Evolutionary conservation across 1,140 invertebrate genomes (phyloP).

Genomic region (Spodoptera frugiperda): DNA sequence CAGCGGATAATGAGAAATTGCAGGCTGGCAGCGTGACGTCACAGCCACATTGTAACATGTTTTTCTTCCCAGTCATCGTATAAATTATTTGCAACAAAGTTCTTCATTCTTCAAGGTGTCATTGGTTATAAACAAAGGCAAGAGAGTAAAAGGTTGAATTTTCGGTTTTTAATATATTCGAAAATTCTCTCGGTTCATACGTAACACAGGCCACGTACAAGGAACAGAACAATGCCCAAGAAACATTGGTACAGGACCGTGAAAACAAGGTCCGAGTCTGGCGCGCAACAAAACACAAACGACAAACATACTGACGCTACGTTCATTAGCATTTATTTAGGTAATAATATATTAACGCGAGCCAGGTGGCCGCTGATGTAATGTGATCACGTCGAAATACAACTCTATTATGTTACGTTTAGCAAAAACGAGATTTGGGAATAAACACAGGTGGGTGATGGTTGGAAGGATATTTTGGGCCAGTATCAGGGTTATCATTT

Average conservation of each 20-base stretch:
- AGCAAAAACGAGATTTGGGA: conserved; percentile 9
- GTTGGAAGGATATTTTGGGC: too few species aligned
- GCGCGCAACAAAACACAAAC: conserved; percentile 30
- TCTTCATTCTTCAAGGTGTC: background rate
- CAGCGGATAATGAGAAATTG: background rate
- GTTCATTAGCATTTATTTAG: conserved; percentile 62
- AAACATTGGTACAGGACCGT: conserved; percentile 37
- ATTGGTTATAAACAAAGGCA: too few species aligned
- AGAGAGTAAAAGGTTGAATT: too few species aligned
- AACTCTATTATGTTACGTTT: conserved; percentile 58
- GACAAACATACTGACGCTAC: conserved; percentile 50
- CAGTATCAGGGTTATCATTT: background rate
- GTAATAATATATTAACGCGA: conserved; percentile 51
- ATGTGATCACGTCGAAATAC: conserved; percentile 73
- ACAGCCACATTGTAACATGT: background rate
- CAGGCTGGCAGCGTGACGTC: background rate
- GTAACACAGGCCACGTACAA: background rate
- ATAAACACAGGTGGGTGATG: conserved; percentile 10
- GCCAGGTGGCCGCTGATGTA: conserved; percentile 59
- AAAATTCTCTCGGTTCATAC: too few species aligned
- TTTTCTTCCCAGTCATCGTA: background rate
- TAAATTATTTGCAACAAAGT: background rate
- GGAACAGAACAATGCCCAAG: background rate
- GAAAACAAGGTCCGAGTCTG: conserved; percentile 52
- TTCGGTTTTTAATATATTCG: too few species aligned